Base-by-base conservation (phyloP, 1,140 invertebrate genomes). In the Lineus longissimus region DNA sequence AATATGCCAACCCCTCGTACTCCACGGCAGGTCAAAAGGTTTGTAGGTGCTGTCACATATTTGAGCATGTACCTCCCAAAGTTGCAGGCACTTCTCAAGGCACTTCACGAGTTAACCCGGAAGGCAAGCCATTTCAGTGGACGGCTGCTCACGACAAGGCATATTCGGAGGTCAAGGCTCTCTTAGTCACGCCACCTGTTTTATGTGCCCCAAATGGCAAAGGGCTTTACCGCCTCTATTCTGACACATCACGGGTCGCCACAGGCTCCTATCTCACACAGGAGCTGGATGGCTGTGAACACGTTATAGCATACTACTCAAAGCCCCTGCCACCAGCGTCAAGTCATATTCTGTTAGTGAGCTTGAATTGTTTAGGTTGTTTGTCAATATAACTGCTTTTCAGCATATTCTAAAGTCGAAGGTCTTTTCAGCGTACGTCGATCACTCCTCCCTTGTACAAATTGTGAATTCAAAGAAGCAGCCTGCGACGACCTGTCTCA, bases 281-380 rank as follows among this genome's bases (percentile, higher is more conserved):
- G n/a, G 47, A 51, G n/a, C 4, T 27, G 4, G 25, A 36, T 15
- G 33, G 33, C 9, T 7, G n/a, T 4, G 25, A 51, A 19, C 9
- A 6, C 4, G n/a, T 51, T 9, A 27, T 51, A 7, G 47, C 47
- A 51, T 51, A 51, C n/a, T 27, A 51, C 47, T 51, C 47, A 9
- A 51, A 51, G 25, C 4, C 4, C 4, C n/a, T 51, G n/a, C 47
- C 47, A 7, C n/a, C n/a, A n/a, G 47, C 47, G n/a, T 6, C 47
- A 51, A 51, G 25, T 51, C 47, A 9, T 51, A 51, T 51, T 7
- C 47, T 27, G 25, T 51, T n/a, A 51, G 47, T 51, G 47, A 51
- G 25, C n/a, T 51, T 6, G 47, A 51, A n/a, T 51, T 51, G 47
- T 51, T 23, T 51, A n/a, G 47, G 4, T 51, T 51, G 25, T 51